Evolutionary conservation across 2,888 invertebrate genomes (phyloP), one percentile per base, ranked within the genome.

Genomic region (Drosophila rubida): DNA sequence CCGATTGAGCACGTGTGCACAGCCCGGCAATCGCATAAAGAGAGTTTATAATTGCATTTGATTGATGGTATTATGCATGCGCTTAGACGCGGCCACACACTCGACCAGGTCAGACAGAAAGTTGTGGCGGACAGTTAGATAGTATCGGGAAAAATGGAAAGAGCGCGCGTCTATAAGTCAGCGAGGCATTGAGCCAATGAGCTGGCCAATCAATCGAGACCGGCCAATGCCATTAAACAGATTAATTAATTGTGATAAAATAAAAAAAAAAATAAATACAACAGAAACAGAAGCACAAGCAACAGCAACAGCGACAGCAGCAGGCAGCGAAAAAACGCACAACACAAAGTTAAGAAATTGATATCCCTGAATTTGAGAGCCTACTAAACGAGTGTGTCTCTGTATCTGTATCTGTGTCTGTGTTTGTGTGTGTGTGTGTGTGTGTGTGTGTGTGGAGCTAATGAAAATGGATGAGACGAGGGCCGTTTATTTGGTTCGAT

Each of bases 181-280:
- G 50, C 57, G 44, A 67, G 41, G 19, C 62, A 58, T 35, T 64
- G 58, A 61, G 62, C 58, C 59, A 68, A 64, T 72, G 73, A 73
- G 74, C 65, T 65, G 62, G 64, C 60, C 68, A 80, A 77, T 60
- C 80, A 70, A 71, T 76, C 67, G 80, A 59, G 22, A n/a, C 25
- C 64, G 60, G 45, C 65, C 66, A 70, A 61, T 67, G 79, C 80
- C 74, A 78, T 81, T 87, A 80, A 80, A 69, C 66, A 80, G 84
- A 84, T 87, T 87, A 87, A 84, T 82, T 82, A 87, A 82, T 78
- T 78, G 68, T 67, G 87, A 84, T 82, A 80, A 80, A 77, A 74
- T 62, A 49, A 19, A 62, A 58, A 59, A 42, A 16, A 41, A 59
- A 51, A 23, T 42, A 67, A 48, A 49, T 44, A 42, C 44, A 37